These are phyloP conservation scores for Naja naja DNA, from an alignment of 2,113 vertebrate genomes.

Conservation along the genomic window DNA sequence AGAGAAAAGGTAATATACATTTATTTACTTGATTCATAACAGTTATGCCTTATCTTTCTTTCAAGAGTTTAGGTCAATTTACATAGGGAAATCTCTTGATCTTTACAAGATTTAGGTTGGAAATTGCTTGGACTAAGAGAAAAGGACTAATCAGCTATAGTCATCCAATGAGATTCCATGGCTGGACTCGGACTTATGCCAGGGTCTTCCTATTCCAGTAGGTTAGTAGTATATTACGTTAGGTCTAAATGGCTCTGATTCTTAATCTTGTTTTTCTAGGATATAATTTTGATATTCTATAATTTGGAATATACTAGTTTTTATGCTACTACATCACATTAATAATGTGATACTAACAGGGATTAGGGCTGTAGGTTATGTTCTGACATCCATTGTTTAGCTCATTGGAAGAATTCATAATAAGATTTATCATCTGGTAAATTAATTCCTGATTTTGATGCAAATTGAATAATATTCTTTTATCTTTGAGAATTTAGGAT, in stretches of 20 bases:
- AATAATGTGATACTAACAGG: not conserved
- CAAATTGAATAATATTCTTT: not conserved
- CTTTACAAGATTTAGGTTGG: not conserved
- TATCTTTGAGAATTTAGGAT: too few species aligned
- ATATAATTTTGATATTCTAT: not conserved
- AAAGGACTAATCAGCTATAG: not conserved
- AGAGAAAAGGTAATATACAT: not conserved
- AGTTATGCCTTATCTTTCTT: not conserved
- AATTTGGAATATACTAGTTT: not conserved
- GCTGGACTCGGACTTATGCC: not conserved
- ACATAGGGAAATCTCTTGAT: not conserved
- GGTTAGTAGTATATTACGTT: not conserved
- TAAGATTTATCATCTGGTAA: not conserved
- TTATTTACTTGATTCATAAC: not conserved
- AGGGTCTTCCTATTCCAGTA: not conserved
- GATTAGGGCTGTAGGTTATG: not conserved
- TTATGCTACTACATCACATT: not conserved
- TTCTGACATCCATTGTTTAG: not conserved
- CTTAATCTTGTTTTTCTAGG: not conserved
- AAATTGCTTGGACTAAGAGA: not conserved
- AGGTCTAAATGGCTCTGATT: not conserved
- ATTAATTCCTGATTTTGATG: not conserved
- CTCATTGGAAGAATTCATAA: not conserved
- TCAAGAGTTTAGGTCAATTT: not conserved
- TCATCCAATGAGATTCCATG: not conserved